A percentile compares a stretch with the other conserved stretches of the same genome.
Conservation (phyloP, 1,140 invertebrate genomes). For the Archivesica marissinica region DNA sequence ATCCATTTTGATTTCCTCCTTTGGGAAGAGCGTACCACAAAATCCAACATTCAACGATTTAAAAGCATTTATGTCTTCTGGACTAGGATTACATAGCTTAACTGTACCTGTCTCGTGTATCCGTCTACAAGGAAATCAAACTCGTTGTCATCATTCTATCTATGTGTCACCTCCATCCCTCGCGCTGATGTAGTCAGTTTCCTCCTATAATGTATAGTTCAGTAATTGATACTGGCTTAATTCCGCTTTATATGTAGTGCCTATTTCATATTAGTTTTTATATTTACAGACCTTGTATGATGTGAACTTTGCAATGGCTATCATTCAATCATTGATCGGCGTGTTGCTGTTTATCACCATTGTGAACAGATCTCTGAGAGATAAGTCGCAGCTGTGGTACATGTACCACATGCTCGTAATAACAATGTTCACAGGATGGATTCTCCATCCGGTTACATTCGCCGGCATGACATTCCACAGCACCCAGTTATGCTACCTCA, state of each 20-base stretch:
- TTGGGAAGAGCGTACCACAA: no score
- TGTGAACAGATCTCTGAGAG: background rate
- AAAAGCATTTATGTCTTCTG: background rate
- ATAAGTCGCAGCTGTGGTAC: constrained; percentile 1
- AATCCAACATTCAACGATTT: background rate
- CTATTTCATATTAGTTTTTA: background rate
- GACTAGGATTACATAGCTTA: background rate
- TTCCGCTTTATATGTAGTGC: background rate
- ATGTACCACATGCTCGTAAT: background rate
- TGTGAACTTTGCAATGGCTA: constrained; percentile 6
- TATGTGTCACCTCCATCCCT: background rate
- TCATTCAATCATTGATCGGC: constrained; percentile 5
- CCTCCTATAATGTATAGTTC: no score
- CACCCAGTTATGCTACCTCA: background rate
- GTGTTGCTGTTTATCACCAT: background rate
- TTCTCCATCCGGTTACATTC: background rate
- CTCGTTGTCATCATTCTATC: no score
- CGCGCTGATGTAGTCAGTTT: background rate
- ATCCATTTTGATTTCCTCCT: no score
- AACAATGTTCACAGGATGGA: background rate
- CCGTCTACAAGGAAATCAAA: background rate
- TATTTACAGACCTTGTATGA: constrained; percentile 4
- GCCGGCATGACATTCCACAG: background rate
- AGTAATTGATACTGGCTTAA: no score
- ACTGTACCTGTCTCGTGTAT: background rate